A percentile compares a stretch with the other conserved stretches of the same genome.
These are phyloP conservation scores for Metaphire vulgaris DNA, from an alignment of 1,140 invertebrate species.

Conservation along the genomic window DNA sequence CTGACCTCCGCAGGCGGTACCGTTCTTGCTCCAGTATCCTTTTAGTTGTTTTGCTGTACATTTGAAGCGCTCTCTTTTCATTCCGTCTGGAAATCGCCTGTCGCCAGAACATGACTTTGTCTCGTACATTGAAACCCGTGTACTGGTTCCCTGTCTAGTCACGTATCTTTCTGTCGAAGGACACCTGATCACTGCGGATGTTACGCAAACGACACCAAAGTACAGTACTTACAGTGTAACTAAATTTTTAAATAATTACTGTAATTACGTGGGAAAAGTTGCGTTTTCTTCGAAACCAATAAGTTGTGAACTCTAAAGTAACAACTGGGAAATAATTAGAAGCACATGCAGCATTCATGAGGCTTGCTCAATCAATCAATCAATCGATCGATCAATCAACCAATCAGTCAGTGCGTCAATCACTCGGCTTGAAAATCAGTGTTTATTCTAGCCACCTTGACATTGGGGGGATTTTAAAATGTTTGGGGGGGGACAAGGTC, in stretches of 20 bases:
- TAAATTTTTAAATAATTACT: neutral
- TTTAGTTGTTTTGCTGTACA: neutral
- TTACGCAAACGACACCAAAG: too few relatives aligned
- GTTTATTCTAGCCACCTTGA: too few relatives aligned
- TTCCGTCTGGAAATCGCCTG: neutral
- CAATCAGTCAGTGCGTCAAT: too few relatives aligned
- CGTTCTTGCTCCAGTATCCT: neutral
- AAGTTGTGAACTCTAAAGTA: too few relatives aligned
- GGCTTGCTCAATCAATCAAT: too few relatives aligned
- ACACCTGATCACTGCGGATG: neutral
- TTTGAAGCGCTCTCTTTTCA: neutral
- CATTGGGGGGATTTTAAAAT: too few relatives aligned
- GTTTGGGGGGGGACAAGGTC: too few relatives aligned
- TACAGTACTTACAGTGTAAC: neutral
- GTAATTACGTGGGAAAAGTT: neutral
- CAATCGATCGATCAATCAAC: too few relatives aligned
- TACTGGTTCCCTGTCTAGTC: neutral
- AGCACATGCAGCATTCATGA: too few relatives aligned
- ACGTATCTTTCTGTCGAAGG: neutral
- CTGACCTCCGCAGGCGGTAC: neutral
- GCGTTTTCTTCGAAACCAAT: neutral
- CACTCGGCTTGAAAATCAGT: too few relatives aligned
- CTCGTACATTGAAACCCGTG: neutral
- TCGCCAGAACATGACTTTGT: neutral
- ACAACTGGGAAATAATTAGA: too few relatives aligned